These are phyloP conservation scores for Melitaea athalia DNA, from an alignment of 2,888 invertebrate species.

Conservation along the genomic window DNA sequence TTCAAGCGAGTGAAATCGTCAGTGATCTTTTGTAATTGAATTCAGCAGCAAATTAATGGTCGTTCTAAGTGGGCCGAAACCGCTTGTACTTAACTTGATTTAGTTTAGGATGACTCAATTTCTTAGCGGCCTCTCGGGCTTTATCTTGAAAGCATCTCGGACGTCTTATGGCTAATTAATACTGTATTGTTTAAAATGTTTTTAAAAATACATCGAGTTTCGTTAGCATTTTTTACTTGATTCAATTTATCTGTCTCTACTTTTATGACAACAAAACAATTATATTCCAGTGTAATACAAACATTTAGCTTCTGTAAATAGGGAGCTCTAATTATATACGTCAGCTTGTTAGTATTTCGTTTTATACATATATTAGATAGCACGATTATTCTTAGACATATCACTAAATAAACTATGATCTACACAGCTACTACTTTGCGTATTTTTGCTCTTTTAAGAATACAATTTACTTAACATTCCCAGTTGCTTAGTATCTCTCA, in stretches of 20 bases:
- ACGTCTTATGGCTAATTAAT: constrained; percentile 16
- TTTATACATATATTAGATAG: too few relatives aligned
- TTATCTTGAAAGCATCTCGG: constrained; percentile 14
- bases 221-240: neutral
- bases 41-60: constrained; percentile 47
- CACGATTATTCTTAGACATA: too few relatives aligned
- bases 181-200: neutral
- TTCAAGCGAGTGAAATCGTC: constrained; percentile 37
- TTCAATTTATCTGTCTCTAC: neutral
- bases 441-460: neutral
- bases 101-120: constrained; percentile 31
- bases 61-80: constrained; percentile 43
- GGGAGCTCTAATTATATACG: too few relatives aligned
- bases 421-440: too few relatives aligned
- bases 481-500: constrained; percentile 7
- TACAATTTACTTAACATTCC: constrained; percentile 8
- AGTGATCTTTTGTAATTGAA: constrained; percentile 50
- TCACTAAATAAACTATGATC: too few relatives aligned
- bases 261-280: too few relatives aligned
- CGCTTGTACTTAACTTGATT: constrained; percentile 40
- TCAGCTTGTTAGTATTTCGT: too few relatives aligned
- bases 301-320: too few relatives aligned
- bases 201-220: neutral
- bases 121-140: constrained; percentile 17
- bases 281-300: too few relatives aligned